These are phyloP conservation scores for Platichthys stellatus DNA, from an alignment of 2,113 vertebrate species.

Conservation along the genomic window DNA sequence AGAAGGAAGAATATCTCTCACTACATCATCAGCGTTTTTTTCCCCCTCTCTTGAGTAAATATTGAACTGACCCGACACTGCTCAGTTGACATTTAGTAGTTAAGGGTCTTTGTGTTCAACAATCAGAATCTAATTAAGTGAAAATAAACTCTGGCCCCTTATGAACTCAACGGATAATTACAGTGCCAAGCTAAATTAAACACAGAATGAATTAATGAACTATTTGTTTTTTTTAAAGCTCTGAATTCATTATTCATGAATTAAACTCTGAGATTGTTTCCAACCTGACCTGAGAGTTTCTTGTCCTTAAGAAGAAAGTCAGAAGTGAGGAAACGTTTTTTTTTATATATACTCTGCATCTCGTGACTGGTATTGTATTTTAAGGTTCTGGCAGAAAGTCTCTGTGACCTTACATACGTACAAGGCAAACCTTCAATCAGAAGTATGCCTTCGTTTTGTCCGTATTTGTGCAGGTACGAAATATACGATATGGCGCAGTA, in stretches of 20 bases:
- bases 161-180: neutral
- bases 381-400: too few relatives aligned
- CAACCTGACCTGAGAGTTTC: neutral
- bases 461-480: too few relatives aligned
- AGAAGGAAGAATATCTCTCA: neutral
- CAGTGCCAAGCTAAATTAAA: neutral
- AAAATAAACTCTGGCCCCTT: neutral
- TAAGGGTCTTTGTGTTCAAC: neutral
- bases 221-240: neutral
- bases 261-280: too few relatives aligned
- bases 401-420: too few relatives aligned
- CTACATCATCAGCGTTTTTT: constrained; percentile 4
- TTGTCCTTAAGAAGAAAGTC: neutral
- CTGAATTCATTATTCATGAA: too few relatives aligned
- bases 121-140: constrained; percentile 14
- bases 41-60: constrained; percentile 17
- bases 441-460: too few relatives aligned
- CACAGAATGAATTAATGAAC: neutral
- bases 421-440: too few relatives aligned
- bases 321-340: too few relatives aligned
- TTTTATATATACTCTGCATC: too few relatives aligned
- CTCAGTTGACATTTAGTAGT: too few relatives aligned
- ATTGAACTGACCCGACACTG: constrained; percentile 4
- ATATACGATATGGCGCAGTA: too few relatives aligned
- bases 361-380: too few relatives aligned